phyloP scores from a whole-genome alignment of 2,888 invertebrate genomes.

The Lycophotia porphyrea region DNA sequence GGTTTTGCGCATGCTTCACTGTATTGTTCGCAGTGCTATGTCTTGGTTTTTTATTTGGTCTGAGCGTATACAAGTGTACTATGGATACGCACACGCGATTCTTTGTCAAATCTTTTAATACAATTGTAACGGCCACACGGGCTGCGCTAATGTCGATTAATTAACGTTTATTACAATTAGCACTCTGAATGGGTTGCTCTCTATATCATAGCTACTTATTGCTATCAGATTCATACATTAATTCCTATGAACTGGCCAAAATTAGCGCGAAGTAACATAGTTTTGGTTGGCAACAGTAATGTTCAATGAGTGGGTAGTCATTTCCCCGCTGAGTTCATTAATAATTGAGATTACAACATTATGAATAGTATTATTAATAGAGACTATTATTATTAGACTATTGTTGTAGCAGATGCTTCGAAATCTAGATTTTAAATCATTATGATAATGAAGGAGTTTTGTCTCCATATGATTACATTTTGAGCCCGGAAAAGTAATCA shows the following conservation, averaged over 20 bases:
- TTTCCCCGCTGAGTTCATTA: slow-evolving; percentile 65
- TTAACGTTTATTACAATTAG: slow-evolving; percentile 79
- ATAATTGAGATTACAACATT: slow-evolving; percentile 52
- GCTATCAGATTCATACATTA: slow-evolving; percentile 35
- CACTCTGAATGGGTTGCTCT: slow-evolving; percentile 79
- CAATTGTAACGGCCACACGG: slow-evolving; percentile 82
- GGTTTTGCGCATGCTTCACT: no score
- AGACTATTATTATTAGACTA: slow-evolving; percentile 34
- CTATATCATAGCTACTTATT: slow-evolving; percentile 67
- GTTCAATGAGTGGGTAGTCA: slow-evolving; percentile 45
- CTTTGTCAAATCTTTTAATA: slow-evolving; percentile 87
- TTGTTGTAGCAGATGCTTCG: slow-evolving; percentile 18
- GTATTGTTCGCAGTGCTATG: no score
- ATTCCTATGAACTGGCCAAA: background rate
- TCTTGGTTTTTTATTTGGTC: no score
- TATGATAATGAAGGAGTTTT: background rate
- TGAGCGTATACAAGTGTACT: slow-evolving; percentile 40
- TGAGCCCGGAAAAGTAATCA: background rate
- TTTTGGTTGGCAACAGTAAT: slow-evolving; percentile 15
- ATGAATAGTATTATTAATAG: slow-evolving; percentile 20
- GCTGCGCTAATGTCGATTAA: slow-evolving; percentile 82
- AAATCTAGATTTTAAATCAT: slow-evolving; percentile 31
- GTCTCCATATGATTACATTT: slow-evolving; percentile 6
- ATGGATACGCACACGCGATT: slow-evolving; percentile 76
- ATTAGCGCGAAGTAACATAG: slow-evolving; percentile 10